Evolutionary conservation across 2,797 vertebrate genomes (phyloP).

Genomic region (Onychomys torridus): DNA sequence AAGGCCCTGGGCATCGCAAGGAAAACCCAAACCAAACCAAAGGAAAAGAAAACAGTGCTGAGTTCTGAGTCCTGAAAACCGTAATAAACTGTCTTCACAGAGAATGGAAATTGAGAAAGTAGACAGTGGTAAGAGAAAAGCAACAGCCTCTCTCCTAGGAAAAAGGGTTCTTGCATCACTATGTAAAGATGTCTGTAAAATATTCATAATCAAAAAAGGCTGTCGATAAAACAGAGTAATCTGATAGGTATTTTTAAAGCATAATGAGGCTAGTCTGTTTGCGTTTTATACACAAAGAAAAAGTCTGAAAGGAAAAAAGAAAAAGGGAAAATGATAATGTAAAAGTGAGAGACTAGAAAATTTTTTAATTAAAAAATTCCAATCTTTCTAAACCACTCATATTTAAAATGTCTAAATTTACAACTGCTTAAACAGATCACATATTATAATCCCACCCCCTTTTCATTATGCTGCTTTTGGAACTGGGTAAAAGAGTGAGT

Average conservation of each 20-base stretch:
- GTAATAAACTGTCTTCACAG: conserved; percentile 30
- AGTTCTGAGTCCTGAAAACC: not conserved
- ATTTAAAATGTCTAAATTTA: not conserved
- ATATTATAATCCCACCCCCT: not conserved
- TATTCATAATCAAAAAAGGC: not conserved
- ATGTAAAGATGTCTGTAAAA: not conserved
- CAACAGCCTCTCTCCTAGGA: not conserved
- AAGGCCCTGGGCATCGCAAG: not conserved
- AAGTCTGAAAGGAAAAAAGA: conserved; percentile 31
- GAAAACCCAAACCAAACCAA: not conserved
- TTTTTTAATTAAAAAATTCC: conserved; percentile 49
- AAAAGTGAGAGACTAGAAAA: conserved; percentile 6
- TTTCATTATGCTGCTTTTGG: conserved; percentile 40
- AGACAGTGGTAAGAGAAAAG: not conserved
- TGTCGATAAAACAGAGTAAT: conserved; percentile 16
- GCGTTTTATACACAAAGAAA: not conserved
- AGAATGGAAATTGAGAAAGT: conserved; percentile 35
- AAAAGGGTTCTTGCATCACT: not conserved
- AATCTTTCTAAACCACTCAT: conserved; percentile 6
- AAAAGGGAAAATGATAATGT: conserved; percentile 7
- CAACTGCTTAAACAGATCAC: conserved; percentile 47
- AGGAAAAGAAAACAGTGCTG: not conserved
- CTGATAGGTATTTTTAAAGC: conserved; percentile 13
- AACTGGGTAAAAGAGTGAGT: conserved; percentile 47
- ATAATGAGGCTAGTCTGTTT: conserved; percentile 13